phyloP scores from a whole-genome alignment of 2,113 vertebrate species.

The Pampusana beccarii region DNA sequence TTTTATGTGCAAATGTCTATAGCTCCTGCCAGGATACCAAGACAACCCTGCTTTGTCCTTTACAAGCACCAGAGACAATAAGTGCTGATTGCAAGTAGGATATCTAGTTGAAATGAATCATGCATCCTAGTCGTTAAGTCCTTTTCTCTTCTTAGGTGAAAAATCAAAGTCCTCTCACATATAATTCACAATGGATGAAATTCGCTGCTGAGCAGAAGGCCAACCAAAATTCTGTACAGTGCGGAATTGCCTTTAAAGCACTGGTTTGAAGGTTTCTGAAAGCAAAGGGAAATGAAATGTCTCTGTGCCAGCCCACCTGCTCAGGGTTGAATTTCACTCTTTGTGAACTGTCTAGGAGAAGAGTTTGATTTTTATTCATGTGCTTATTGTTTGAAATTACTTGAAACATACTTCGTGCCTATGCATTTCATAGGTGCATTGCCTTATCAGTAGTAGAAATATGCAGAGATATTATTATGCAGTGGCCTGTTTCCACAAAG shows the following conservation, averaged over 20 bases:
- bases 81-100: constrained; percentile 46
- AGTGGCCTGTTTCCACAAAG: background rate
- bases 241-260: background rate
- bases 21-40: background rate
- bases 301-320: background rate
- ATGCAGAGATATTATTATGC: background rate
- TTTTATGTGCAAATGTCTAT: background rate
- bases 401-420: background rate
- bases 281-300: background rate
- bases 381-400: background rate
- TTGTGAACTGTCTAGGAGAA: background rate
- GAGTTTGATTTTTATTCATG: constrained; percentile 27
- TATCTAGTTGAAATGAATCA: constrained; percentile 16
- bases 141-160: constrained; percentile 39
- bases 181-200: constrained; percentile 26
- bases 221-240: background rate
- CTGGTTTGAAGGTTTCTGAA: constrained; percentile 5
- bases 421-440: background rate
- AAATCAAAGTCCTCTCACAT: constrained; percentile 46
- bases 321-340: background rate
- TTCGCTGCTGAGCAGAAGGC: background rate
- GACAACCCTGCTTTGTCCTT: constrained; percentile 32
- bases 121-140: background rate
- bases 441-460: background rate
- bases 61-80: constrained; percentile 36